Base-by-base conservation (phyloP, 2,888 invertebrate species). In the Sepiola atlantica region DNA sequence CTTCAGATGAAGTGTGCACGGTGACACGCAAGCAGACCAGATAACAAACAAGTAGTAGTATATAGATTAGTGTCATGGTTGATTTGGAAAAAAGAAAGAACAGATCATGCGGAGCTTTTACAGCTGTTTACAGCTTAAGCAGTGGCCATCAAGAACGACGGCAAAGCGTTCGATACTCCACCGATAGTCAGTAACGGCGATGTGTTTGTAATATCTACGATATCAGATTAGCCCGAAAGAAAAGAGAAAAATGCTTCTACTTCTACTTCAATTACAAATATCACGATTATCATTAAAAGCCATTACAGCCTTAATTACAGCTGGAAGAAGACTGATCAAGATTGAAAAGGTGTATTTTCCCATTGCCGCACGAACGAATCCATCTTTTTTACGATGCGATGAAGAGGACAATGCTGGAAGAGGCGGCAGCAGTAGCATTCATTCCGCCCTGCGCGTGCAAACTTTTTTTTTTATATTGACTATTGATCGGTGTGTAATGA, bases 401-500 rank as follows among this genome's bases (percentile, higher is more conserved):
- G n/a, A n/a, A 77, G n/a, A 77, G n/a, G 77, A 77, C 77, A 77
- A 32, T 77, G n/a, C 32, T 18, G n/a, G 12, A 32, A 32, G 77
- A 77, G 77, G 77, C 4, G 32, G 77, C 77, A 77, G 77, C 77
- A 77, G 77, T 16, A 77, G 18, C 77, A 77, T n/a, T 16, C 16
- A 14, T n/a, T 77, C 32, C 4, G n/a, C 28, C n/a, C n/a, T 77
- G 77, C n/a, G 32, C 77, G 14, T 14, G 32, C 12, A 77, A 16
- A 77, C 77, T 32, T 0, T 21, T 57, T 77, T 77, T 77, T 45
- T 45, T 45, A 45, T 77, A 77, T 77, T 77, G 77, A 77, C 77
- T 77, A 77, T 77, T 77, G 77, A 77, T 77, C 77, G 32, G 77
- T 77, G n/a, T 77, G 77, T 77, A 77, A 77, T 77, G 77, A 77